phyloP scores from a whole-genome alignment of 2,797 vertebrate species.

The Iguana delicatissima region DNA sequence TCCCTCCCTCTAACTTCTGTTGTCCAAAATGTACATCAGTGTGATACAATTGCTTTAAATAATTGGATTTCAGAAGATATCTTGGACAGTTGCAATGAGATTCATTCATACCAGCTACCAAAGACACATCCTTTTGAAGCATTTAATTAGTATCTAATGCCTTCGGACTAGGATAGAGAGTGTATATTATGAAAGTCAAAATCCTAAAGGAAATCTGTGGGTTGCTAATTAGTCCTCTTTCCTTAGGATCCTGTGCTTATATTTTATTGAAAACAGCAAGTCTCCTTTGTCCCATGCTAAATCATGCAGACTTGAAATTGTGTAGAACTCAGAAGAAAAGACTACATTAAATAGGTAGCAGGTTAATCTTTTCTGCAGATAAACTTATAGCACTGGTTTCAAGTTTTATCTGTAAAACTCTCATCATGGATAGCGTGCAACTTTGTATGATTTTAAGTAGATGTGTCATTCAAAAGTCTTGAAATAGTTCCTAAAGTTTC shows the following conservation, averaged over 20 bases:
- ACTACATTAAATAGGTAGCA: constrained; percentile 27
- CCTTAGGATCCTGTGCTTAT: constrained; percentile 1
- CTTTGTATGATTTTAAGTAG: constrained; percentile 39
- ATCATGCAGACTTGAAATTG: constrained; percentile 9
- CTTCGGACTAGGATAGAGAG: constrained; percentile 47
- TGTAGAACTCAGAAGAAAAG: too few relatives aligned
- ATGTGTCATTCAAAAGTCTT: constrained; percentile 38
- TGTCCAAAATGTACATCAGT: neutral
- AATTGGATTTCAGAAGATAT: constrained; percentile 23
- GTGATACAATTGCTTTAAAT: constrained; percentile 14
- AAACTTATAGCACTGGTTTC: neutral
- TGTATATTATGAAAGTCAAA: constrained; percentile 35
- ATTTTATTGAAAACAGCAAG: constrained; percentile 33
- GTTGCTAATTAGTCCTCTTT: constrained; percentile 45
- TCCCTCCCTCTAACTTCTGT: constrained; percentile 2
- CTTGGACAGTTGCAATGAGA: constrained; percentile 50
- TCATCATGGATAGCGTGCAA: constrained; percentile 17
- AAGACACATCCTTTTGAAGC: constrained; percentile 54
- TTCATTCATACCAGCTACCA: constrained; percentile 44
- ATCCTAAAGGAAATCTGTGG: constrained; percentile 1
- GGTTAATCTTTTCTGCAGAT: constrained; percentile 29
- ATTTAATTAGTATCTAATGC: constrained; percentile 63
- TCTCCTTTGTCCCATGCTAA: neutral
- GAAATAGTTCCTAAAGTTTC: constrained; percentile 37
- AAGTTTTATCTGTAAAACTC: constrained; percentile 31